These are phyloP conservation scores for Solen grandis DNA, from an alignment of 1,140 invertebrate genomes.

Conservation along the genomic window DNA sequence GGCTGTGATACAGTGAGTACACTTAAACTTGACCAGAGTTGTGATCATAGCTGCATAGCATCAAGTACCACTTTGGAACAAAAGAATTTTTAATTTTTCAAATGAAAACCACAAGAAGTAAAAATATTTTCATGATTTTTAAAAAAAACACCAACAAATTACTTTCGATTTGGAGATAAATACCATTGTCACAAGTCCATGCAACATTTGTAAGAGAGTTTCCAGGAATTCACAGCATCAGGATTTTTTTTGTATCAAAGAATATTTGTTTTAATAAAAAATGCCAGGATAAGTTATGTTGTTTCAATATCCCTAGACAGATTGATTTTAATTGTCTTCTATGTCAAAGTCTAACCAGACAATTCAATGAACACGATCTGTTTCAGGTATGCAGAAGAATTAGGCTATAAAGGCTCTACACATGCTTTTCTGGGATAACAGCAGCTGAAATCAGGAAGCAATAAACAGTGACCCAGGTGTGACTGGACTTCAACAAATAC, in stretches of 20 bases:
- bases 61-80: no score
- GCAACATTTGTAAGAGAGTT: not conserved
- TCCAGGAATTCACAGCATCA: not conserved
- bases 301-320: not conserved
- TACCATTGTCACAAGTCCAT: not conserved
- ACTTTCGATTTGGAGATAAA: not conserved
- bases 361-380: slow-evolving; percentile 20
- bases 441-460: no score
- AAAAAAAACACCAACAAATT: not conserved
- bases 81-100: not conserved
- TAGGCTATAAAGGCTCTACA: slow-evolving; percentile 61
- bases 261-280: not conserved
- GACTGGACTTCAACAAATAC: no score
- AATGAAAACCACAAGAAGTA: not conserved
- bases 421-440: slow-evolving; percentile 70
- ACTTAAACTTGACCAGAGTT: not conserved
- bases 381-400: slow-evolving; percentile 69
- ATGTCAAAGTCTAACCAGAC: not conserved
- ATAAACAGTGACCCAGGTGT: no score
- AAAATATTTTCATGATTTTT: not conserved
- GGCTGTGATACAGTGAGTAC: slow-evolving; percentile 69
- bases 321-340: not conserved
- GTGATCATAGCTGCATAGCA: no score
- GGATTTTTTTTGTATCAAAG: not conserved
- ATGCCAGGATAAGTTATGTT: not conserved